Evolutionary conservation across 2,888 invertebrate genomes (phyloP), one percentile per base, ranked within the genome.

Genomic region (Psylliodes chrysocephalus): DNA sequence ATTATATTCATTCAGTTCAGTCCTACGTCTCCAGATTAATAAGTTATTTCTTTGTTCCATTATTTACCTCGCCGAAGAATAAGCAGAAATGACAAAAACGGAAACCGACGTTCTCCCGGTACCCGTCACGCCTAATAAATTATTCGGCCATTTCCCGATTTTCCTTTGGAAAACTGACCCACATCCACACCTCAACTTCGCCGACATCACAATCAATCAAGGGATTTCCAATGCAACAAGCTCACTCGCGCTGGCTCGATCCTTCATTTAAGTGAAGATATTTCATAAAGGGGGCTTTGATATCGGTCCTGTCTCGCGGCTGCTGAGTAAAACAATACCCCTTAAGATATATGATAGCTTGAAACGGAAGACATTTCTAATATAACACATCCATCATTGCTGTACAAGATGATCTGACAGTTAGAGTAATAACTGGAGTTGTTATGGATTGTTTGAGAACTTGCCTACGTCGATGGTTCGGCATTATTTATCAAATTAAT

Each of bases 241-340:
- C 54, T 40, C 15, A 6, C 19, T 28, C 10, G 25, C 28, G 40
- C n/a, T n/a, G n/a, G 40, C 22, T 54, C 42, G 54, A 54, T 54
- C 40, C 19, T 42, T 54, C 40, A 54, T 54, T n/a, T 54, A 54
- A 42, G 42, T 25, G 54, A 15, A 42, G 42, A 54, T 54, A 54
- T 54, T 54, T 54, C 54, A 54, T 42, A 54, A 54, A 22, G 42
- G 12, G 14, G 15, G 10, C 30, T 6, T 6, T 30, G 40, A 53
- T 54, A 28, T 54, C 28, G 42, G 38, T 10, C 22, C 42, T 15
- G 15, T 42, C 40, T 25, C 14, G 35, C 22, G 38, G 25, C 25
- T 42, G 19, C 15, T 35, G 35, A 10, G 35, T 35, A 54, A 54
- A 54, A 54, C 54, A 54, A 54, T 54, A 22, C 14, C 42, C 25